A percentile compares a stretch with the other conserved stretches of the same genome.
phyloP scores from a whole-genome alignment of 2,888 invertebrate species.

The Tupiocoris notatus region DNA sequence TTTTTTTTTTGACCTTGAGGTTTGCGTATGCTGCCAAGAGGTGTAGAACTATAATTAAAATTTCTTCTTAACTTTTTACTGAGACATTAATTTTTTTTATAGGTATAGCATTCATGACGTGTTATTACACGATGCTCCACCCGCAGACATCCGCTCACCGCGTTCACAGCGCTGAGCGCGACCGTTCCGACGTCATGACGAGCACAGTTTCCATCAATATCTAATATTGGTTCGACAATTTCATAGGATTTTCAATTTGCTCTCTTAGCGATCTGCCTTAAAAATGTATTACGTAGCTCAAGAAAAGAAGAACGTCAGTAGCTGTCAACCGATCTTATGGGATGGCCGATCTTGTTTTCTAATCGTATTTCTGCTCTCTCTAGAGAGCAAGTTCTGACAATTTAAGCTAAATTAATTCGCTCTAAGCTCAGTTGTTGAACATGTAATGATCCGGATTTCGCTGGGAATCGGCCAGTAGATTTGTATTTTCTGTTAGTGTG shows the following conservation, averaged over 20 bases:
- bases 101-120: slow-evolving; percentile 63
- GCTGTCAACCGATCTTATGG: neutral
- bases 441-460: no score
- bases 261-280: no score
- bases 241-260: neutral
- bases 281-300: no score
- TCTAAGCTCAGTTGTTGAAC: no score
- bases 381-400: no score
- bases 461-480: no score
- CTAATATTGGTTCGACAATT: neutral
- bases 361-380: neutral
- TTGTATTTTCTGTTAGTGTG: no score
- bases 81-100: neutral
- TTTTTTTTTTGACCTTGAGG: no score
- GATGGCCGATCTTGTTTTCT: neutral
- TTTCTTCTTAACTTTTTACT: neutral
- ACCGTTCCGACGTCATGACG: slow-evolving; percentile 22
- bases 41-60: no score
- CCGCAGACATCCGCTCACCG: slow-evolving; percentile 34
- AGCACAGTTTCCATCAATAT: slow-evolving; percentile 28
- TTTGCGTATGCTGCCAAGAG: no score
- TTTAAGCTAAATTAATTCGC: no score
- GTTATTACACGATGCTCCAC: slow-evolving; percentile 62
- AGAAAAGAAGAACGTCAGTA: no score
- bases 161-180: slow-evolving; percentile 21